phyloP scores from a whole-genome alignment of 1,140 invertebrate genomes.

The Cyclina sinensis region DNA sequence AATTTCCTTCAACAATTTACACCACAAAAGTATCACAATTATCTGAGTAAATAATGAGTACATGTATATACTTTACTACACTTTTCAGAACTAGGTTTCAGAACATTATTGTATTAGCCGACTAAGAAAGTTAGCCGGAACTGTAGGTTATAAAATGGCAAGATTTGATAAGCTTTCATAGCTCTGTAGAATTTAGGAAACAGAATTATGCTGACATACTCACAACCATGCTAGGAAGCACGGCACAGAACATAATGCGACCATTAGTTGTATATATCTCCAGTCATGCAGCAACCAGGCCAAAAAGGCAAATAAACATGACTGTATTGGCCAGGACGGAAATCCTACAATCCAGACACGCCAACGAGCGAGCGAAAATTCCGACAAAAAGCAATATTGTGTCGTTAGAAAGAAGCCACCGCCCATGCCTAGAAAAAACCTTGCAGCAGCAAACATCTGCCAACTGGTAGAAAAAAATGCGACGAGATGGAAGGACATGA shows the following conservation, averaged over 20 bases:
- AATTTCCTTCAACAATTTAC: no score
- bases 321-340: constrained; percentile 47
- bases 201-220: not conserved
- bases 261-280: constrained; percentile 45
- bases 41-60: no score
- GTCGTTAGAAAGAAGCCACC: constrained; percentile 38
- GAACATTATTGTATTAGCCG: no score
- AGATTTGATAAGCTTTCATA: no score
- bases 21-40: no score
- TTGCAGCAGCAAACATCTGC: constrained; percentile 64
- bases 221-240: constrained; percentile 45
- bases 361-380: constrained; percentile 48
- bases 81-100: no score
- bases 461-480: constrained; percentile 58
- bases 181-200: no score
- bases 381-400: constrained; percentile 32
- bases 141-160: no score
- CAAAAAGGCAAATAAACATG: constrained; percentile 9
- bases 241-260: not conserved
- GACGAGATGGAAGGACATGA: constrained; percentile 43
- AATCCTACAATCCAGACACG: constrained; percentile 51
- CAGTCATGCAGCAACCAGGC: constrained; percentile 51
- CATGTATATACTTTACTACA: no score
- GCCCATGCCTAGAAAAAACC: constrained; percentile 70
- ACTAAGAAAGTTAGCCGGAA: no score